These are phyloP conservation scores for Philaethria dido DNA, from an alignment of 2,888 invertebrate species.

Conservation along the genomic window DNA sequence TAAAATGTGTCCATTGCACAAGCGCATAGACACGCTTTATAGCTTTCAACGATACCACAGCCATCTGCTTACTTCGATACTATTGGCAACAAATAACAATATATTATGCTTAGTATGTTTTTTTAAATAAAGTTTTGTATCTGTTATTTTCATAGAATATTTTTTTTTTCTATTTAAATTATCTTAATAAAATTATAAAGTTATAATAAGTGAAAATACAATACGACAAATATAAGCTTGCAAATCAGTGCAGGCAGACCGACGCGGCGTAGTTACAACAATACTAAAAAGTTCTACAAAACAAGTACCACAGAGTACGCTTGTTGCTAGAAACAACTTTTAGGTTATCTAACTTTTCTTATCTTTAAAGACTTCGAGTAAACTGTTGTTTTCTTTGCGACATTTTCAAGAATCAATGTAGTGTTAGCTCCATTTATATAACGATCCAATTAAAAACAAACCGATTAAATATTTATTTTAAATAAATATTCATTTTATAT, in stretches of 20 bases:
- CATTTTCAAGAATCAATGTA: conserved; percentile 15
- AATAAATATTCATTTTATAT: too few relatives aligned
- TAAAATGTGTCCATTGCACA: conserved; percentile 74
- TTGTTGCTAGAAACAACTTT: conserved; percentile 27
- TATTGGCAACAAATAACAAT: conserved; percentile 1
- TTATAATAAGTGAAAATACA: neutral
- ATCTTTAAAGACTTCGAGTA: conserved; percentile 32
- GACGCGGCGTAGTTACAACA: conserved; percentile 17
- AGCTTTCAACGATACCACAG: conserved; percentile 56
- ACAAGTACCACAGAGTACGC: conserved; percentile 25
- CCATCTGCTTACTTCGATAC: conserved; percentile 14
- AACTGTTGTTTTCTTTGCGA: conserved; percentile 11
- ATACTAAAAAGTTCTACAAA: conserved; percentile 13
- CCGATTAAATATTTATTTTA: too few relatives aligned
- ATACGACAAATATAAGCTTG: conserved; percentile 4
- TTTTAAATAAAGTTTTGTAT: neutral
- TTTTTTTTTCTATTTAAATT: neutral
- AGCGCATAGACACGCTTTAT: conserved; percentile 59
- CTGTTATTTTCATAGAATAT: too few relatives aligned
- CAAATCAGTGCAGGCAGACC: conserved; percentile 15
- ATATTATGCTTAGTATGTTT: neutral
- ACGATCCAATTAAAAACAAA: neutral
- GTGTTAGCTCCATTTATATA: neutral
- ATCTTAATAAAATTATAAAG: neutral
- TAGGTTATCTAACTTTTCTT: conserved; percentile 31